Percentiles rank a stretch among this genome's conserved stretches.
Evolutionary conservation across 2,797 vertebrate species (phyloP).

Genomic region (Hydrolagus colliei): DNA sequence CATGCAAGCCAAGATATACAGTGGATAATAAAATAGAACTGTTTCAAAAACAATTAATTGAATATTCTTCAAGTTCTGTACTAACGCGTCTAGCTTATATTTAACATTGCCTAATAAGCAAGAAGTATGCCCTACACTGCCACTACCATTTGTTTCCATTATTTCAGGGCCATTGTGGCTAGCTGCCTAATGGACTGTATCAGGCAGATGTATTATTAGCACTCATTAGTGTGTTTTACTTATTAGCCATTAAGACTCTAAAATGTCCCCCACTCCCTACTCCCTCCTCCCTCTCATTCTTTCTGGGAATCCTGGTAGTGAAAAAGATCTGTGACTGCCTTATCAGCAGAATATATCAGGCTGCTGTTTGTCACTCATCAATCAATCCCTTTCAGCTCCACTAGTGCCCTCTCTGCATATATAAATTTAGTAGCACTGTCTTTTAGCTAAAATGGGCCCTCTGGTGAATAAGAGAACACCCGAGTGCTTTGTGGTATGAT

Average conservation of each 20-base stretch:
- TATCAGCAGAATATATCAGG: slow-evolving; percentile 41
- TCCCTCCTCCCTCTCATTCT: slow-evolving; percentile 35
- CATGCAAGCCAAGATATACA: too few relatives aligned
- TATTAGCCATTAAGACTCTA: slow-evolving; percentile 42
- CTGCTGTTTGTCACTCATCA: slow-evolving; percentile 44
- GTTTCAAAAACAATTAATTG: too few relatives aligned
- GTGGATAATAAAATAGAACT: too few relatives aligned
- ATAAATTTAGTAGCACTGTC: slow-evolving; percentile 45
- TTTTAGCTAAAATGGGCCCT: slow-evolving; percentile 40
- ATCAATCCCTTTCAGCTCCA: slow-evolving; percentile 47
- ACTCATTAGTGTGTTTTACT: slow-evolving; percentile 43
- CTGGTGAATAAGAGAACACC: slow-evolving; percentile 32
- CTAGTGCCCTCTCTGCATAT: slow-evolving; percentile 43
- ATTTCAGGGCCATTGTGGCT: slow-evolving; percentile 34
- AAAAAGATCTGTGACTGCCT: slow-evolving; percentile 44
- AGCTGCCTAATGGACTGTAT: slow-evolving; percentile 49
- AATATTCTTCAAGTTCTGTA: too few relatives aligned
- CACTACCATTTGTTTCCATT: slow-evolving; percentile 44
- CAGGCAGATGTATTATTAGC: slow-evolving; percentile 48
- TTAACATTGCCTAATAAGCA: slow-evolving; percentile 36
- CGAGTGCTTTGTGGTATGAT: slow-evolving; percentile 15
- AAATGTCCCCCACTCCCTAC: slow-evolving; percentile 36
- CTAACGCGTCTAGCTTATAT: too few relatives aligned
- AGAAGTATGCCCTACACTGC: slow-evolving; percentile 40
- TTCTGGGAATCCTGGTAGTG: slow-evolving; percentile 40